phyloP scores from a whole-genome alignment of 2,797 vertebrate genomes.

The Lycodopsis pacificus region DNA sequence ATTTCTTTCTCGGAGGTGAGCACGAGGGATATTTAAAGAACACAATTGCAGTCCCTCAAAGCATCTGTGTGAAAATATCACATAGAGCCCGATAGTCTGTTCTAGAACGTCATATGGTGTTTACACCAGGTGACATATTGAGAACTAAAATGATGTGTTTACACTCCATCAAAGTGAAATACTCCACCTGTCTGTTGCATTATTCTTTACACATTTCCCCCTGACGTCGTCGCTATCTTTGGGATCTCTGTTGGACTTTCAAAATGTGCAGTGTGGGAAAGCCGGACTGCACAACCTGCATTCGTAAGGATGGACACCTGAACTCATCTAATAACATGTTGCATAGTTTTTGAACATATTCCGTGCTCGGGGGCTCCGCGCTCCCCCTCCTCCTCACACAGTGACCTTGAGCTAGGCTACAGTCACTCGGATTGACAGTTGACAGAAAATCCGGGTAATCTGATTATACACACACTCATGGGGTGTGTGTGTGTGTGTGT shows the following conservation, averaged over 20 bases:
- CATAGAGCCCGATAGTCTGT: too few relatives aligned
- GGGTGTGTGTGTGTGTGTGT: not conserved
- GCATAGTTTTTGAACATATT: not conserved
- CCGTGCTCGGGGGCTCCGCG: not conserved
- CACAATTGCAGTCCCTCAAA: too few relatives aligned
- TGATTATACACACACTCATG: conserved; percentile 27
- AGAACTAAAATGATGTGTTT: too few relatives aligned
- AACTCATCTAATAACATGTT: not conserved
- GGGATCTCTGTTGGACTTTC: not conserved
- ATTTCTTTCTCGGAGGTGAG: not conserved
- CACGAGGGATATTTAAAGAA: too few relatives aligned
- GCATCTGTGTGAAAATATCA: too few relatives aligned
- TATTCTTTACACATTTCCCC: not conserved
- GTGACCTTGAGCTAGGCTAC: conserved; percentile 39
- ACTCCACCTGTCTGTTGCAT: not conserved
- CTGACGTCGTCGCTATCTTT: not conserved
- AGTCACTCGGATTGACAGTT: conserved; percentile 30
- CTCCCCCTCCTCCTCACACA: not conserved
- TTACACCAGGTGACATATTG: too few relatives aligned
- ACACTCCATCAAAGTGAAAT: not conserved
- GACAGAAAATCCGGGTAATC: conserved; percentile 38
- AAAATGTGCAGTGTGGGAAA: not conserved
- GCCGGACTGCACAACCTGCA: not conserved
- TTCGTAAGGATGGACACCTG: not conserved
- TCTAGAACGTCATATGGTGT: too few relatives aligned